Percentiles rank a stretch among this genome's conserved stretches.
Conservation (phyloP, 2,797 vertebrate genomes). For the Microctenopoma lineatum region DNA sequence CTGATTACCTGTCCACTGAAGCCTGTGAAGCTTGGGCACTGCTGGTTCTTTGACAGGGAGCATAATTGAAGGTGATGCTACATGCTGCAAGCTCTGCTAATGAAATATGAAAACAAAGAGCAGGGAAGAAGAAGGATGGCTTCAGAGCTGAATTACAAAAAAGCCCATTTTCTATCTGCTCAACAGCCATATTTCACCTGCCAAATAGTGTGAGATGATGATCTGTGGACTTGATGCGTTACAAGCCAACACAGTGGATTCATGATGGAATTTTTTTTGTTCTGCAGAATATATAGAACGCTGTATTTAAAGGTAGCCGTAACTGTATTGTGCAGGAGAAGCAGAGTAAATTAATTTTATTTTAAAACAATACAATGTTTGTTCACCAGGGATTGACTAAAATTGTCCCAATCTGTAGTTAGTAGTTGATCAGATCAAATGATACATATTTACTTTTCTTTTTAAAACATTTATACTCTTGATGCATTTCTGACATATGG, state of each 20-base stretch:
- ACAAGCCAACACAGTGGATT: background rate
- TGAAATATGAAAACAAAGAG: conserved; percentile 75
- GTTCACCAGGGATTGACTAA: too few relatives aligned
- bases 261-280: too few relatives aligned
- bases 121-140: conserved; percentile 26
- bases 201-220: background rate
- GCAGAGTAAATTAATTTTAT: too few relatives aligned
- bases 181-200: conserved; percentile 6
- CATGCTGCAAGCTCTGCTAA: conserved; percentile 59
- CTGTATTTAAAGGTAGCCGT: too few relatives aligned
- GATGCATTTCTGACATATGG: too few relatives aligned
- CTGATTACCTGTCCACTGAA: conserved; percentile 81
- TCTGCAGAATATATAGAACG: too few relatives aligned
- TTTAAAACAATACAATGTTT: too few relatives aligned
- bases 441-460: too few relatives aligned
- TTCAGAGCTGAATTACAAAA: conserved; percentile 13
- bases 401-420: too few relatives aligned
- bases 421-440: too few relatives aligned
- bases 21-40: conserved; percentile 70
- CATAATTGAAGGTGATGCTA: conserved; percentile 75
- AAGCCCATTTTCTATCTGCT: conserved; percentile 3
- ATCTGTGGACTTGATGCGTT: background rate
- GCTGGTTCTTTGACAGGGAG: conserved; percentile 61
- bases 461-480: too few relatives aligned
- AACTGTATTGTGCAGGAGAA: too few relatives aligned